Evolutionary conservation across 2,113 vertebrate genomes (phyloP).

Genomic region (Gila orcuttii): DNA sequence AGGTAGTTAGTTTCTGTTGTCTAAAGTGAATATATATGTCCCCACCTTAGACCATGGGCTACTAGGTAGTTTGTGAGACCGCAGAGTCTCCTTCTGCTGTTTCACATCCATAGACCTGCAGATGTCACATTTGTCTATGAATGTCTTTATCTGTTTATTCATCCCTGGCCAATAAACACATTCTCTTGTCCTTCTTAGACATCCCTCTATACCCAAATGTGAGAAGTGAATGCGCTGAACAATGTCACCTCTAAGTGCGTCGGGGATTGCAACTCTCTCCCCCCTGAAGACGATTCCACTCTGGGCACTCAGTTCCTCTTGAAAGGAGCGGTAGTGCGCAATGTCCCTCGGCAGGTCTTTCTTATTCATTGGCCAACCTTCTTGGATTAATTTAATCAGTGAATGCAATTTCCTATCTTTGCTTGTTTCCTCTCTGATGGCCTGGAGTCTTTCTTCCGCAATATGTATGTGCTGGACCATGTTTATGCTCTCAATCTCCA

Average conservation of each 20-base stretch:
- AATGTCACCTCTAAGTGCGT: constrained; percentile 19
- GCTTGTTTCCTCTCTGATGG: constrained; percentile 4
- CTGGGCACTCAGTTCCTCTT: not conserved
- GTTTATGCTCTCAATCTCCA: constrained; percentile 34
- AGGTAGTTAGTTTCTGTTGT: too few relatives aligned
- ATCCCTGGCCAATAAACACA: constrained; percentile 48
- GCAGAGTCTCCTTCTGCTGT: not conserved
- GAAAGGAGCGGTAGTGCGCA: constrained; percentile 11
- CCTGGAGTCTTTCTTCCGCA: not conserved
- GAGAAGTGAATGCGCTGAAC: constrained; percentile 24
- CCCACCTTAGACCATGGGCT: too few relatives aligned
- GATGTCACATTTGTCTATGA: constrained; percentile 31
- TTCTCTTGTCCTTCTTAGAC: constrained; percentile 35
- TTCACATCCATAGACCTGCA: constrained; percentile 13
- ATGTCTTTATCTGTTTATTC: constrained; percentile 42
- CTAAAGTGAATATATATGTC: too few relatives aligned
- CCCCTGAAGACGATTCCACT: constrained; percentile 30
- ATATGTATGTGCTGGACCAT: too few relatives aligned
- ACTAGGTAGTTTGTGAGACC: too few relatives aligned
- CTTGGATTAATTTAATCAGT: constrained; percentile 9
- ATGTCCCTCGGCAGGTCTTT: constrained; percentile 6
- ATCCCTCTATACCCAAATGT: constrained; percentile 42
- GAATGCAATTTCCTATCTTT: constrained; percentile 33
- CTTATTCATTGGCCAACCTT: constrained; percentile 34
- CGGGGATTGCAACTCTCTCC: constrained; percentile 34